Evolutionary conservation across 2,113 vertebrate species (phyloP).

Genomic region (Athene cunicularia): DNA sequence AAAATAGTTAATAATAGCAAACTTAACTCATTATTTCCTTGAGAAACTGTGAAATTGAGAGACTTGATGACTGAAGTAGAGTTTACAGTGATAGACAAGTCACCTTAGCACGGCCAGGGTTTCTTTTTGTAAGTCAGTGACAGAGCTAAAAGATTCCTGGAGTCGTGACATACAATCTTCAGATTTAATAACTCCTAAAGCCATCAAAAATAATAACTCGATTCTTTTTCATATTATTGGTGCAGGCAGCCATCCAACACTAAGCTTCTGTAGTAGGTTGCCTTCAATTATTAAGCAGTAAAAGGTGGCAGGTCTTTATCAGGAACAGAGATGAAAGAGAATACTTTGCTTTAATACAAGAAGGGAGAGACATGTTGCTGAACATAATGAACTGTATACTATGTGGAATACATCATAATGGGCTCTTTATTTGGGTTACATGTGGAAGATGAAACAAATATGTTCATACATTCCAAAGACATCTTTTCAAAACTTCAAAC

Average conservation of each 20-base stretch:
- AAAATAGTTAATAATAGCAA: not conserved
- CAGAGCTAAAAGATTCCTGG: constrained; percentile 25
- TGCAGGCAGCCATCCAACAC: constrained; percentile 47
- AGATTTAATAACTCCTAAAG: constrained; percentile 35
- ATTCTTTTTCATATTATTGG: constrained; percentile 29
- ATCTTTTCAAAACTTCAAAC: constrained; percentile 51
- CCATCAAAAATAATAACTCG: constrained; percentile 44
- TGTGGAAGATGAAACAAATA: constrained; percentile 66
- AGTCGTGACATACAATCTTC: not conserved
- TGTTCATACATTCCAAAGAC: constrained; percentile 36
- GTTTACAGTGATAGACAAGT: not conserved
- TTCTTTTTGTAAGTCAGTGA: not conserved
- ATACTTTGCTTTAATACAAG: constrained; percentile 46
- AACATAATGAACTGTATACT: constrained; percentile 59
- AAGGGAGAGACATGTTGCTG: constrained; percentile 49
- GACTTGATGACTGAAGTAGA: not conserved
- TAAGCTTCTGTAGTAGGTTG: constrained; percentile 46
- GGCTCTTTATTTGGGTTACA: constrained; percentile 58
- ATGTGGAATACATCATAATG: constrained; percentile 32
- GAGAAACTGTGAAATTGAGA: not conserved
- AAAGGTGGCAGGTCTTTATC: constrained; percentile 64
- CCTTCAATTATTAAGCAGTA: constrained; percentile 69
- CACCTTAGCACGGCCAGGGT: not conserved
- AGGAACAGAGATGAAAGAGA: constrained; percentile 64
- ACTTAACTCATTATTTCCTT: not conserved